Evolutionary conservation across 2,888 invertebrate genomes (phyloP), one percentile per base, ranked within the genome.

Genomic region (Odontocerum albicorne): DNA sequence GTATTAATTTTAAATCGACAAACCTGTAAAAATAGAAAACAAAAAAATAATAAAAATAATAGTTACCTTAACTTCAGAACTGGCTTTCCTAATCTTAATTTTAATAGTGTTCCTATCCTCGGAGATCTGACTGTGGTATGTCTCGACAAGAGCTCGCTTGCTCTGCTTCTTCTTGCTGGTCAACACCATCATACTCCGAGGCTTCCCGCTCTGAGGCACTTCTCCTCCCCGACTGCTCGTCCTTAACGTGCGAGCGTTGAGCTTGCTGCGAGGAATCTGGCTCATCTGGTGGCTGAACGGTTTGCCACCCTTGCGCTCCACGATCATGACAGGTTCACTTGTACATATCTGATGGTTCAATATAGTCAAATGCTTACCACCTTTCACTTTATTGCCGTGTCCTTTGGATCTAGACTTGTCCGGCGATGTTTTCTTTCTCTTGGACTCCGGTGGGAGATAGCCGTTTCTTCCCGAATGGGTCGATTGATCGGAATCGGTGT

Each of bases 21-120:
- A n/a, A n/a, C n/a, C n/a, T n/a, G n/a, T n/a, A n/a, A n/a, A n/a
- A n/a, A n/a, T n/a, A n/a, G n/a, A n/a, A n/a, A n/a, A n/a, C n/a
- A n/a, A n/a, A n/a, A n/a, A n/a, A n/a, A n/a, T n/a, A n/a, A n/a
- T n/a, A n/a, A n/a, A n/a, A n/a, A 10, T 27, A 27, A 7, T 27
- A 10, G 10, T 39, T 16, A 57, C 57, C 60, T 53, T 53, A 8
- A 22, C 12, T 67, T 72, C 72, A 62, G 68, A 63, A 66, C 69
- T 75, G 65, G 85, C 84, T 71, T 84, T 86, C 68, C 80, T 83
- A 64, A 87, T 87, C 66, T 84, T 81, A 65, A 87, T 80, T 70
- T 86, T 87, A 66, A 87, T 84, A 57, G 82, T 79, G 65, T 85
- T 85, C 66, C 83, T 82, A 66, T 84, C 85, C 63, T 85, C 81